phyloP scores from a whole-genome alignment of 1,140 invertebrate species.

The Bombus ignitus region DNA sequence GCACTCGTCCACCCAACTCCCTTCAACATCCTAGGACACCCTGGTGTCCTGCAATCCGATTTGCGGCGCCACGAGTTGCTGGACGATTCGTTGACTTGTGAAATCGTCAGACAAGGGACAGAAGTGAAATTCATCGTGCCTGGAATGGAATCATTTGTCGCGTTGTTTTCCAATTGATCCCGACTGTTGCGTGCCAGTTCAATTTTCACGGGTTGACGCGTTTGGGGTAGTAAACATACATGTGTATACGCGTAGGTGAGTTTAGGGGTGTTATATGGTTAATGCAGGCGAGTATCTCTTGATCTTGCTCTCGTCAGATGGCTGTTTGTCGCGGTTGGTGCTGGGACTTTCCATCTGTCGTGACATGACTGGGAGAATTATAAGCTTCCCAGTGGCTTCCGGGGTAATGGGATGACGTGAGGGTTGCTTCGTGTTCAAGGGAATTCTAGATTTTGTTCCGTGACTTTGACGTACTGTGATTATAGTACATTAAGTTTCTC shows the following conservation, averaged over 20 bases:
- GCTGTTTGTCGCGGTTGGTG: neutral
- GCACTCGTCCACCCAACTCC: conserved; percentile 41
- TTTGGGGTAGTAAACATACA: neutral
- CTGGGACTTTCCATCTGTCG: neutral
- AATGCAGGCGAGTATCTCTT: neutral
- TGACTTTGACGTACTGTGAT: neutral
- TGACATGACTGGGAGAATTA: neutral
- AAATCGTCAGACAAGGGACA: neutral
- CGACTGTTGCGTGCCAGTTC: too few species aligned
- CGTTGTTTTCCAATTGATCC: neutral
- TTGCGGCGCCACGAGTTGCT: conserved; percentile 34
- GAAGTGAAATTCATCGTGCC: neutral
- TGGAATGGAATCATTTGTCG: neutral
- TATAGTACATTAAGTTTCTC: neutral
- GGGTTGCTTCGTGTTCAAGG: neutral
- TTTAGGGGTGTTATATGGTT: neutral
- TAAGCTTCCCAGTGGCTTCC: neutral
- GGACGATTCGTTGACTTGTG: conserved; percentile 7
- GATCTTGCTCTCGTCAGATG: neutral
- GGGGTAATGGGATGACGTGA: neutral
- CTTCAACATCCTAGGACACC: neutral
- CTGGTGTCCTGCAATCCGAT: conserved; percentile 26
- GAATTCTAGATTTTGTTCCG: neutral
- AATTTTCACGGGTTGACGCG: conserved; percentile 3
- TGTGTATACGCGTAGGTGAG: neutral